Percentiles rank a stretch among this genome's conserved stretches.
Conservation (phyloP, 2,888 invertebrate genomes). For the Neuroscelio doddi region DNA sequence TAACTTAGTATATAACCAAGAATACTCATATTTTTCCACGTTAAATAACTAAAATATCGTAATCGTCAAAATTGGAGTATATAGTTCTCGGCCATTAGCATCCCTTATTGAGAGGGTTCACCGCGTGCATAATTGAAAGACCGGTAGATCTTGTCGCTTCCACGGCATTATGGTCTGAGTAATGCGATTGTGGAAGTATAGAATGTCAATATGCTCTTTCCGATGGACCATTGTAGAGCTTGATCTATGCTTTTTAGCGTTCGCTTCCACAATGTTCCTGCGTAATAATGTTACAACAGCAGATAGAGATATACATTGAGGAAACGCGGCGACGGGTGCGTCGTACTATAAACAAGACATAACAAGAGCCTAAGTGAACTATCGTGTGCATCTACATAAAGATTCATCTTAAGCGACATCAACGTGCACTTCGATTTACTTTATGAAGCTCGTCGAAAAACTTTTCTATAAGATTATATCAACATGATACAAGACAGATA, state of each 20-base stretch:
- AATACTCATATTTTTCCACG: slow-evolving; percentile 21
- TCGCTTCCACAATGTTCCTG: background rate
- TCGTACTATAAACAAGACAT: too few relatives aligned
- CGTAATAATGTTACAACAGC: background rate
- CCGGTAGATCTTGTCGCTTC: slow-evolving; percentile 52
- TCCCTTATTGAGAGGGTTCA: slow-evolving; percentile 50
- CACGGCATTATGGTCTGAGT: slow-evolving; percentile 61
- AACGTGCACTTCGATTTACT: too few relatives aligned
- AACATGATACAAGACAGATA: too few relatives aligned
- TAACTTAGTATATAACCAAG: too few relatives aligned
- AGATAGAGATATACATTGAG: background rate
- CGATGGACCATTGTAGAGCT: slow-evolving; percentile 60
- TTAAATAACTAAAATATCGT: slow-evolving; percentile 45
- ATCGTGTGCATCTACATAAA: background rate
- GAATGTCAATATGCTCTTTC: slow-evolving; percentile 65
- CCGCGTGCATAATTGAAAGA: slow-evolving; percentile 51
- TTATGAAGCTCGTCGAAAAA: too few relatives aligned
- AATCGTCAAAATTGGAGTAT: slow-evolving; percentile 48
- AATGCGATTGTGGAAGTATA: slow-evolving; percentile 55
- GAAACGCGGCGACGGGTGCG: too few relatives aligned
- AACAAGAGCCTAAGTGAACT: background rate
- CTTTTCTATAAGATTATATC: too few relatives aligned
- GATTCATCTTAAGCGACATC: slow-evolving; percentile 14
- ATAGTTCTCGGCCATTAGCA: slow-evolving; percentile 58
- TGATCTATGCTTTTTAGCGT: slow-evolving; percentile 64